Base-by-base conservation (phyloP, 2,888 invertebrate genomes). In the Yponomeuta malinellus region DNA sequence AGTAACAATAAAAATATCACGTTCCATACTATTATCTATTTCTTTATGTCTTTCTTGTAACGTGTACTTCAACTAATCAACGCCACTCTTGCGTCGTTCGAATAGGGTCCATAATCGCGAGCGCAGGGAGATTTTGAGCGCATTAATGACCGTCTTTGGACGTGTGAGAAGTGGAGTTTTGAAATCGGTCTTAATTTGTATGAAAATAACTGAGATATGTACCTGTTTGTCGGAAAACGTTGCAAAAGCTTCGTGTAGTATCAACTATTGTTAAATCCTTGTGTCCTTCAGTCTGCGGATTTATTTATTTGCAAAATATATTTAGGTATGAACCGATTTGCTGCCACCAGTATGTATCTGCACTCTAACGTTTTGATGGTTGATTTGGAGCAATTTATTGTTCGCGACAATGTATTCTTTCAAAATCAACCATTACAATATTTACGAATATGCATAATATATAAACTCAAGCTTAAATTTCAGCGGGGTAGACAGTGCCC, bases 1-100 rank as follows among this genome's bases (percentile, higher is more conserved):
- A 68, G 72, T 48, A 43, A 68, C 68, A 68, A 68, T 68, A 68
- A 68, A 48, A 48, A 68, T 68, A 68, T 68, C 68, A 68, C 68
- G 68, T 68, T 59, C 48, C 48, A 31, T 29, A 68, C 31, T 68
- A 68, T 52, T 48, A 52, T 52, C 68, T 52, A 52, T 48, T 68
- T 52, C 68, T 52, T 68, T 68, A 68, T 23, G 10, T 29, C 65
- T 65, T 59, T 65, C 29, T 10, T 65, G 65, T 65, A 65, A 31
- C 65, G 65, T 29, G 31, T 65, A 65, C 52, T 59, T 59, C 15
- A 5, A 59, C 15, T 59, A 59, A 59, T 59, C 52, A 59, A 12
- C 52, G 52, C 52, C 52, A 15, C 52, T 59, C 52, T 59, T 59
- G 15, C 15, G 52, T 59, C 52, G 52, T 15, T 1, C 15, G 52